Evolutionary conservation across 2,888 invertebrate species (phyloP).

Genomic region (Masnerella sp.): DNA sequence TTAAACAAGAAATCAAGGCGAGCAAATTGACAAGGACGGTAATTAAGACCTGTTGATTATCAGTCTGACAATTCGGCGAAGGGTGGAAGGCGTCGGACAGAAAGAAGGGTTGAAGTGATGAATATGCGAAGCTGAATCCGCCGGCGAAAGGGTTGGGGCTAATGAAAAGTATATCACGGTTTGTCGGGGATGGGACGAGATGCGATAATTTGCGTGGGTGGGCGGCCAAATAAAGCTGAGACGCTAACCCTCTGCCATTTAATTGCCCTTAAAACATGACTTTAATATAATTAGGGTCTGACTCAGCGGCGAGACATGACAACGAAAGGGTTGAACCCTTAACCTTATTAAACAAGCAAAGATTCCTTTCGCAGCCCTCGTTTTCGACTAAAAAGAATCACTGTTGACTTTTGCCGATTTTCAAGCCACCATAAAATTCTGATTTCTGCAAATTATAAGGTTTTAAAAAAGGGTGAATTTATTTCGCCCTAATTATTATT

Average conservation of each 20-base stretch:
- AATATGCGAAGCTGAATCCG: constrained; percentile 73
- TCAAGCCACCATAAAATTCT: too few species aligned
- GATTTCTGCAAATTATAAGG: too few species aligned
- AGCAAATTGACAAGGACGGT: constrained; percentile 56
- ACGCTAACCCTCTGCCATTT: constrained; percentile 74
- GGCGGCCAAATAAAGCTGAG: constrained; percentile 67
- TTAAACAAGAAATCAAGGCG: constrained; percentile 7
- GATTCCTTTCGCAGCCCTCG: constrained; percentile 63
- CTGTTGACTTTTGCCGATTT: too few species aligned
- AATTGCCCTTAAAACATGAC: constrained; percentile 77
- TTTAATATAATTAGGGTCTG: constrained; percentile 76
- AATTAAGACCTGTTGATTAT: constrained; percentile 75
- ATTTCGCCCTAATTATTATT: too few species aligned
- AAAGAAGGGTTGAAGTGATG: constrained; percentile 73
- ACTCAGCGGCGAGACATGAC: constrained; percentile 62
- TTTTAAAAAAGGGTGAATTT: too few species aligned
- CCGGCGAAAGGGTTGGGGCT: constrained; percentile 70
- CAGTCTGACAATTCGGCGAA: constrained; percentile 57
- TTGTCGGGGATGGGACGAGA: constrained; percentile 67
- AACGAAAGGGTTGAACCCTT: constrained; percentile 72
- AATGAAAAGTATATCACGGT: constrained; percentile 76
- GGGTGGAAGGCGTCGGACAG: constrained; percentile 63
- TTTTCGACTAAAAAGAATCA: too few species aligned
- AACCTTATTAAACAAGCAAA: constrained; percentile 69
- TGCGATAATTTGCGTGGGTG: constrained; percentile 76